These are phyloP conservation scores for Laupala kohalensis DNA, from an alignment of 1,140 invertebrate species.

Conservation along the genomic window DNA sequence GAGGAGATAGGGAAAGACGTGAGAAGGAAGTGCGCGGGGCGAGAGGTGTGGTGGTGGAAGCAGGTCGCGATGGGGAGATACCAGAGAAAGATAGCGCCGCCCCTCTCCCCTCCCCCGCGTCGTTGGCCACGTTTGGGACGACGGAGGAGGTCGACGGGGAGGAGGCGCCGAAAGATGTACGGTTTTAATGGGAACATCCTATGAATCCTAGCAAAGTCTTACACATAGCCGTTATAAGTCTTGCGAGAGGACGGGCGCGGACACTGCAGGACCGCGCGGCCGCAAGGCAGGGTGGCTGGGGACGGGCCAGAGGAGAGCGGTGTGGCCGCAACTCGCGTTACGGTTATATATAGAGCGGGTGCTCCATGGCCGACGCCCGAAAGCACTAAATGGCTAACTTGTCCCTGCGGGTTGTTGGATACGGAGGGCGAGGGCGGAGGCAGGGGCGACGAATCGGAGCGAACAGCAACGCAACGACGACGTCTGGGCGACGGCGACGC, in stretches of 20 bases:
- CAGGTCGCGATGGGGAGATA: neutral
- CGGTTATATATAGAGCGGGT: neutral
- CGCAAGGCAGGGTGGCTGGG: too few species aligned
- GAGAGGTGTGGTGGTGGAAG: neutral
- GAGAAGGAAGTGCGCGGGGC: neutral
- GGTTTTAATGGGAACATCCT: slow-evolving; percentile 15
- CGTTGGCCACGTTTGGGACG: neutral
- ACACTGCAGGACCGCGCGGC: slow-evolving; percentile 2
- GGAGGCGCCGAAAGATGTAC: slow-evolving; percentile 11
- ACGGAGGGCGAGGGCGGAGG: too few species aligned
- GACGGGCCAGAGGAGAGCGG: too few species aligned
- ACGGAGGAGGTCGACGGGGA: neutral
- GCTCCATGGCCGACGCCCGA: neutral
- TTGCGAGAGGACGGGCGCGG: slow-evolving; percentile 6
- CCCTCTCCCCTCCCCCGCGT: too few species aligned
- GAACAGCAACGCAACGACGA: neutral
- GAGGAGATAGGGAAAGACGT: neutral
- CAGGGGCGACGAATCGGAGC: neutral
- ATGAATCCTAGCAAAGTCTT: slow-evolving; percentile 12
- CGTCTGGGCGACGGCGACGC: neutral
- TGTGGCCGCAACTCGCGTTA: too few species aligned
- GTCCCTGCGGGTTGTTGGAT: neutral
- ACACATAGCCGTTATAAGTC: slow-evolving; percentile 11
- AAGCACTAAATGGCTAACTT: neutral
- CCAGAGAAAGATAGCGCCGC: neutral